A percentile compares a stretch with the other conserved stretches of the same genome.
Evolutionary conservation across 1,140 invertebrate species (phyloP).

Genomic region (Camponotus vicinus): DNA sequence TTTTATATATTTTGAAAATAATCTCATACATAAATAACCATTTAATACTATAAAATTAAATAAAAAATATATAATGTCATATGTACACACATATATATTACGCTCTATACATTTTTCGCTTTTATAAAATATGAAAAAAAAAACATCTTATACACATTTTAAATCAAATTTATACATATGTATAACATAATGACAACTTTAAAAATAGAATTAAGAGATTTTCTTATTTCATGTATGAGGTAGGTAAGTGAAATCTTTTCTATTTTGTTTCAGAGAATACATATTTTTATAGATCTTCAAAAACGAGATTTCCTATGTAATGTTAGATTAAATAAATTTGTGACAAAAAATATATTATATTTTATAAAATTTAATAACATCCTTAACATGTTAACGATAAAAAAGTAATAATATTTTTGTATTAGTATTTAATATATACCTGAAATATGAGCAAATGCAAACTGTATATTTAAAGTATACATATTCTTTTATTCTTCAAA

Average conservation of each 20-base stretch:
- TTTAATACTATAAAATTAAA: constrained; percentile 1
- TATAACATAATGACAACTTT: not conserved
- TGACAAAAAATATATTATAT: constrained; percentile 41
- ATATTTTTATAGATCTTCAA: constrained; percentile 19
- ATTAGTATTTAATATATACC: not conserved
- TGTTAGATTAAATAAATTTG: not conserved
- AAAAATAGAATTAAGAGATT: not conserved
- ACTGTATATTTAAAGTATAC: not conserved
- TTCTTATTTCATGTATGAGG: not conserved
- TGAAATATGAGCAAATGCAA: not conserved
- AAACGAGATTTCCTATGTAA: not conserved
- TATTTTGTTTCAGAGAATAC: constrained; percentile 10
- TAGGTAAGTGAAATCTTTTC: constrained; percentile 1
- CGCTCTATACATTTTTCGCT: not conserved
- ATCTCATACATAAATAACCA: not conserved
- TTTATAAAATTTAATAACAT: constrained; percentile 36
- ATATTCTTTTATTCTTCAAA: not conserved
- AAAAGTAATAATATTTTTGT: constrained; percentile 21
- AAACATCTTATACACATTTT: not conserved
- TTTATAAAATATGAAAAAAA: not conserved
- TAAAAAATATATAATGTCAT: not conserved
- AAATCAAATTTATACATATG: not conserved
- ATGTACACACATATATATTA: not conserved
- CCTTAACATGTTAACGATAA: constrained; percentile 19
- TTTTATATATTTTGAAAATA: constrained; percentile 8